Evolutionary conservation across 2,888 invertebrate species (phyloP).

Genomic region (Hyppa rectilinea): DNA sequence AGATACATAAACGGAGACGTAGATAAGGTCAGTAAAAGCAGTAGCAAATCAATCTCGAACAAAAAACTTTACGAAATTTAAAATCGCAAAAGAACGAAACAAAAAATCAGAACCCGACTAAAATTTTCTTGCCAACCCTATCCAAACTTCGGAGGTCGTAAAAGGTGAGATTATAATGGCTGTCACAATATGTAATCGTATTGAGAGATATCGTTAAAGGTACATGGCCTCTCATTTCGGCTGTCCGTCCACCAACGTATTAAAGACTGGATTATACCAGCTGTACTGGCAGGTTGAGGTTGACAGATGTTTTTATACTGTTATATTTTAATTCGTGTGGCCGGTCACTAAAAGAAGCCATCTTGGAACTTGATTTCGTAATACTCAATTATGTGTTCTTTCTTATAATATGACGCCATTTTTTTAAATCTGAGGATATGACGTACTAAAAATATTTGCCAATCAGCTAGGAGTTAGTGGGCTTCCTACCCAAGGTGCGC

Average conservation of each 20-base stretch:
- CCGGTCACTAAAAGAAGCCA: not conserved
- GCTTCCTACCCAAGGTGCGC: not conserved
- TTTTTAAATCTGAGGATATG: no score
- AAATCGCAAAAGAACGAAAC: no score
- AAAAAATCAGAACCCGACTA: not conserved
- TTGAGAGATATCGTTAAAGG: constrained; percentile 63
- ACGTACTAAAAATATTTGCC: not conserved
- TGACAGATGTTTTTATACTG: constrained; percentile 46
- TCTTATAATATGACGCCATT: no score
- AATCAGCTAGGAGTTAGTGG: no score
- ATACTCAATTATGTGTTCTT: no score
- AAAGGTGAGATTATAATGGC: constrained; percentile 74
- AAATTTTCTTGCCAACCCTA: constrained; percentile 56
- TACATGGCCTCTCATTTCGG: constrained; percentile 51
- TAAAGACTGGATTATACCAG: constrained; percentile 47
- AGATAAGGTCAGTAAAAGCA: no score
- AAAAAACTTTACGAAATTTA: not conserved
- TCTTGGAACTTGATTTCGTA: not conserved
- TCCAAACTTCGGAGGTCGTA: constrained; percentile 67
- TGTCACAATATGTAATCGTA: constrained; percentile 71
- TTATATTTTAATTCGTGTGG: constrained; percentile 30
- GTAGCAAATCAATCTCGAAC: not conserved
- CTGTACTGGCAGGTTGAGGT: constrained; percentile 42
- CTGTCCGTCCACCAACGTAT: constrained; percentile 54
- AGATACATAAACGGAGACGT: no score